Percentiles rank a stretch among this genome's conserved stretches.
Conservation (phyloP, 2,113 vertebrate genomes). For the Pseudonaja textilis region DNA sequence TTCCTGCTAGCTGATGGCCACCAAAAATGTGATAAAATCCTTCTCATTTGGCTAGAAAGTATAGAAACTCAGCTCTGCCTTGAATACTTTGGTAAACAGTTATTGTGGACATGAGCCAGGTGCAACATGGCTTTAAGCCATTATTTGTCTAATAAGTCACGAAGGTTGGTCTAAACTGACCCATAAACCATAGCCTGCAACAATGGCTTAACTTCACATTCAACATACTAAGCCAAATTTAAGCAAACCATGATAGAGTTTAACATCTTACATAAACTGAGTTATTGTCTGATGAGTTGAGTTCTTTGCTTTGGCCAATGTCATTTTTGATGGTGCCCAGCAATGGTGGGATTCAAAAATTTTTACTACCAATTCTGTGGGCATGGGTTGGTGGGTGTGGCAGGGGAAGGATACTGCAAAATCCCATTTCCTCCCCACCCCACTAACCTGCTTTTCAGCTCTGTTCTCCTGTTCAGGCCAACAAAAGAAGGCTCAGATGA, state of each 20-base stretch:
- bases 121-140: neutral
- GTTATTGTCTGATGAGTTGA: neutral
- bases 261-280: neutral
- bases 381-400: no score
- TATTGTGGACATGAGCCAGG: neutral
- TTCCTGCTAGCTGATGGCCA: neutral
- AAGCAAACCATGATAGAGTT: neutral
- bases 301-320: neutral
- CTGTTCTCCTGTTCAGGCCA: no score
- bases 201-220: neutral
- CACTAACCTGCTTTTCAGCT: no score
- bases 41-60: neutral
- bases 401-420: no score
- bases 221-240: neutral
- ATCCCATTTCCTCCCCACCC: no score
- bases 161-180: neutral
- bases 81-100: neutral
- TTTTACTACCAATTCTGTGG: no score
- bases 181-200: neutral
- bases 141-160: neutral
- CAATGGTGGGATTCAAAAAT: no score
- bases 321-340: neutral
- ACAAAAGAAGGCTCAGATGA: no score
- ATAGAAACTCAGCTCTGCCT: neutral
- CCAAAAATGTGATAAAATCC: neutral